A percentile compares a stretch with the other conserved stretches of the same genome.
phyloP scores from a whole-genome alignment of 2,113 vertebrate genomes.

The Myrmecobius fasciatus region DNA sequence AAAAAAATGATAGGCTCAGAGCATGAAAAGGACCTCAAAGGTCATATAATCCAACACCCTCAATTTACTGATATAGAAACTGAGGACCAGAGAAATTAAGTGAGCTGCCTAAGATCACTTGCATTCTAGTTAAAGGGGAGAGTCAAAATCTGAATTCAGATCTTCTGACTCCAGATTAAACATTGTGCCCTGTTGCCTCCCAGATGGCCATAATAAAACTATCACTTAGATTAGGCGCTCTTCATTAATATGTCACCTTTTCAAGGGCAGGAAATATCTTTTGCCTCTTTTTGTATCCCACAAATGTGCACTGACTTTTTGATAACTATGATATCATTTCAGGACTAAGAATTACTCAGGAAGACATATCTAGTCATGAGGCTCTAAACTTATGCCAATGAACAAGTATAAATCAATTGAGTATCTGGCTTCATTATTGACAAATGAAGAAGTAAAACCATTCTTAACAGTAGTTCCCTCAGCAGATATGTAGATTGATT shows the following conservation, averaged over 20 bases:
- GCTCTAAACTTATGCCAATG: not conserved
- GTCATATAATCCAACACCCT: not conserved
- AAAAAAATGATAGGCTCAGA: not conserved
- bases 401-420: not conserved
- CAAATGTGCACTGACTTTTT: too few species aligned
- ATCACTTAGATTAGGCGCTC: not conserved
- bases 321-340: too few species aligned
- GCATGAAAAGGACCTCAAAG: not conserved
- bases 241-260: too few species aligned
- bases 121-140: not conserved
- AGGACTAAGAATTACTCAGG: too few species aligned
- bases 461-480: not conserved
- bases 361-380: not conserved
- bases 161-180: not conserved
- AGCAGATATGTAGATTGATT: not conserved
- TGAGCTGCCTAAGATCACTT: not conserved
- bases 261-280: not conserved
- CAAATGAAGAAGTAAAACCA: not conserved
- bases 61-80: not conserved
- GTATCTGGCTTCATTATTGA: not conserved
- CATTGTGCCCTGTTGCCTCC: not conserved
- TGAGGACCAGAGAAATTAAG: not conserved
- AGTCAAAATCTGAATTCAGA: not conserved
- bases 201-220: not conserved
- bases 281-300: not conserved